Evolutionary conservation across 2,113 vertebrate species (phyloP), one percentile per base, ranked within the genome.

Genomic region (Aegotheles bennettii): DNA sequence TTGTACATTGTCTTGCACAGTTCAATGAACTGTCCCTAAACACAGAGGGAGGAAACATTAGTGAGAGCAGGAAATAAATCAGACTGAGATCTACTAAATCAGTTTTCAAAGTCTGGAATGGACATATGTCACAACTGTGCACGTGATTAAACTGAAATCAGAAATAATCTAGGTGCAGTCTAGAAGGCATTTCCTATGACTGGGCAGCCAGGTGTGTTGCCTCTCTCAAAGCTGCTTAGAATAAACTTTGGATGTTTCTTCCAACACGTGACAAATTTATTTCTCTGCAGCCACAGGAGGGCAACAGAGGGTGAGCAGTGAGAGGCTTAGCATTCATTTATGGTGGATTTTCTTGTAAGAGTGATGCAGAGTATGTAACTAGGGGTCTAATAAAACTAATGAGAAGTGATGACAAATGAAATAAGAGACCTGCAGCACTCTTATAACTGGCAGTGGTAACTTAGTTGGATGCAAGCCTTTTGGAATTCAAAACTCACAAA

Each of bases 1-100:
- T 99, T 99, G 94, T 99, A 99, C 92, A 99, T 98, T 0, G 99
- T 99, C 97, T 99, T 99, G 83, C 99, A 99, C 59, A 99, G 98
- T 97, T 99, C 99, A 2, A 99, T 99, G 91, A 99, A 99, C 97
- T 99, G 99, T 25, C 98, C 99, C 99, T 99, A 95, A 13, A 65
- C 48, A 24, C 36, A 4, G 35, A 24, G 43, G 26, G 21, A 60
- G 70, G 21, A 70, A 91, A 53, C 18, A 6, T 36, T 17, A 75
- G 21, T 13, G 50, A 63, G 13, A 45, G n/a, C 19, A 17, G 25
- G 20, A 31, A 70, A 69, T 14, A 21, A 11, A 40, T 11, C 5
- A 9, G 13, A 4, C 20, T 10, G n/a, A 61, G 35, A 40, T 17
- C 48, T 25, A 26, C 21, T 36, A 36, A 33, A 75, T 31, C 20